Base-by-base conservation (phyloP, 2,797 vertebrate genomes). In the Cryptoblepharus egeriae region DNA sequence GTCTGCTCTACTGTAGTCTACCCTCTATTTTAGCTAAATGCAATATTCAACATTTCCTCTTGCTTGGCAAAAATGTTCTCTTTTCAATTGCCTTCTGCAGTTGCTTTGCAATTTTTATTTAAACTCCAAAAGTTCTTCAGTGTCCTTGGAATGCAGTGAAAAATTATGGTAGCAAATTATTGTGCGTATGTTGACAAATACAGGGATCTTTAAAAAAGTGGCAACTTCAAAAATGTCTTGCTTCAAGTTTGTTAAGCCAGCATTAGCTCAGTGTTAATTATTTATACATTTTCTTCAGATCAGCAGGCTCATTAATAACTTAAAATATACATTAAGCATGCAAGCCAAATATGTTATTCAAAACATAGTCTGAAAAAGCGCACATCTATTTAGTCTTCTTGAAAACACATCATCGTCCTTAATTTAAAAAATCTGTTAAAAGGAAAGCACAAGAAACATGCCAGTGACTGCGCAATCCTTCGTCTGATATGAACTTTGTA, bases 251-350 rank as follows among this genome's bases (percentile, higher is more conserved):
- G 85, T 89, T 94, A 93, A 90, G 92, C 92, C 65, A 85, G 85
- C 88, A 91, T 92, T 87, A 91, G 85, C 87, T 94, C 80, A 91
- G 84, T 86, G 92, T 93, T 93, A 95, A 95, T 95, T 94, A 95
- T 94, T 93, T 93, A 93, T 57, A 76, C 87, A 84, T 87, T 92
- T 93, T 92, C 88, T 93, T 90, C 80, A 72, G 82, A 93, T 92
- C 82, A 88, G 88, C 90, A 76, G 58, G 79, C 79, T 93, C 88
- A 93, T 93, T 96, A 96, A 93, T 92, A 93, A 92, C 84, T 90
- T 92, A 86, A 93, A 94, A 75, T 86, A 88, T 83, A 1, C 72
- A 91, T 91, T 91, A 82, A 88, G 87, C 87, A 90, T 88, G 90
- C 39, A 90, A 90, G 88, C 92, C 88, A 87, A 88, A 78, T 68